Base-by-base conservation (phyloP, 1,140 invertebrate species). In the Drosophila mauritiana region DNA sequence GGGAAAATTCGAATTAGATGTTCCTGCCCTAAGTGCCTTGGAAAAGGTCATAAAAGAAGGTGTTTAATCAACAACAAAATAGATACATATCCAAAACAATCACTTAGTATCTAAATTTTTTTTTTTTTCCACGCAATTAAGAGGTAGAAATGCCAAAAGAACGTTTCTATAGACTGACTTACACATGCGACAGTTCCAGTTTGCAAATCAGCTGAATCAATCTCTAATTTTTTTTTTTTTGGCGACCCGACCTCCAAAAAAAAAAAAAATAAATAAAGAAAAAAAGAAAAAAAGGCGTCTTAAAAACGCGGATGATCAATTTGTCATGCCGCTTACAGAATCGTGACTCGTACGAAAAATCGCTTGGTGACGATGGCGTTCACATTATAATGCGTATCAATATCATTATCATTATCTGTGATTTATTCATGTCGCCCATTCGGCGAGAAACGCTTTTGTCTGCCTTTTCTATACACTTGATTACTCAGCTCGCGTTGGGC, bases 321-420 rank as follows among this genome's bases (percentile, higher is more conserved):
- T 80, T 72, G 78, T 80, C 72, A 80, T 62, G 68, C 61, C 17
- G 77, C 69, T 53, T 73, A 78, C 46, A 58, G 57, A 63, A 75
- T 73, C 79, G 75, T 83, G 80, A 83, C 80, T 79, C 65, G 80
- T 59, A 20, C 64, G 52, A 80, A 80, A 78, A 27, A 42, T 55
- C 37, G 27, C 17, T 20, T 39, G 46, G 11, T n/a, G 27, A 67
- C 37, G 57, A 62, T 53, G 53, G 34, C 46, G 39, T 54, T 67
- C 76, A 67, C 77, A 67, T 72, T 65, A 75, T 80, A 55, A 80
- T 80, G 78, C 77, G 78, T 80, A 80, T 59, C 72, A 53, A 73
- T 77, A 81, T 73, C 27, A 22, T 22, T 22, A 22, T 22, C 80
- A 54, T 80, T 81, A 68, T 73, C 69, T 59, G 20, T 75, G 53